These are phyloP conservation scores for Carpatolechia fugitivella DNA, from an alignment of 2,888 invertebrate species.

Conservation along the genomic window DNA sequence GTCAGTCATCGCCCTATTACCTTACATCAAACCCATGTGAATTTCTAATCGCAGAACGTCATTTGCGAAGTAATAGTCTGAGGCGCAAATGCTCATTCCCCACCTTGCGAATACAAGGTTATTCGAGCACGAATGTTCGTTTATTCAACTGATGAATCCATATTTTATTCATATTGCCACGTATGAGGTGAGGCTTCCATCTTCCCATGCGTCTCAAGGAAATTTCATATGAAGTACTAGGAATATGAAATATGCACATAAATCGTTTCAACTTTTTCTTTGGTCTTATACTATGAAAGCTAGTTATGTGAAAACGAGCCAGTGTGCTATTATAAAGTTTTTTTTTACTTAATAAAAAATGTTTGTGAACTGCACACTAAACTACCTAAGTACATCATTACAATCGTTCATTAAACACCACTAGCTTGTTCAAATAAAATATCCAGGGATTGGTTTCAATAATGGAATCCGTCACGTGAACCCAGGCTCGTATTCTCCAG, in stretches of 20 bases:
- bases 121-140: conserved; percentile 54
- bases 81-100: conserved; percentile 46
- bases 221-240: conserved; percentile 35
- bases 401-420: too few relatives aligned
- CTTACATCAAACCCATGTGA: not conserved
- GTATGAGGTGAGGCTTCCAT: conserved; percentile 44
- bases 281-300: not conserved
- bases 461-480: conserved; percentile 49
- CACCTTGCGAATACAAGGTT: conserved; percentile 42
- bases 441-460: not conserved
- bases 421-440: too few relatives aligned
- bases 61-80: conserved; percentile 17
- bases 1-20: too few relatives aligned
- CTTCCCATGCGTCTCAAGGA: conserved; percentile 31
- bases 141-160: conserved; percentile 69
- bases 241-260: conserved; percentile 34
- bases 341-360: too few relatives aligned
- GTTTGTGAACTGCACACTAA: too few relatives aligned
- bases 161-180: conserved; percentile 68
- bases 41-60: conserved; percentile 2
- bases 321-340: too few relatives aligned
- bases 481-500: conserved; percentile 49
- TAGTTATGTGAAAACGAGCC: too few relatives aligned
- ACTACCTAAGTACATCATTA: too few relatives aligned
- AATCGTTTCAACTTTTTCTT: conserved; percentile 31